Conservation (phyloP, 1,140 invertebrate genomes). For the Aphelinus certus region DNA sequence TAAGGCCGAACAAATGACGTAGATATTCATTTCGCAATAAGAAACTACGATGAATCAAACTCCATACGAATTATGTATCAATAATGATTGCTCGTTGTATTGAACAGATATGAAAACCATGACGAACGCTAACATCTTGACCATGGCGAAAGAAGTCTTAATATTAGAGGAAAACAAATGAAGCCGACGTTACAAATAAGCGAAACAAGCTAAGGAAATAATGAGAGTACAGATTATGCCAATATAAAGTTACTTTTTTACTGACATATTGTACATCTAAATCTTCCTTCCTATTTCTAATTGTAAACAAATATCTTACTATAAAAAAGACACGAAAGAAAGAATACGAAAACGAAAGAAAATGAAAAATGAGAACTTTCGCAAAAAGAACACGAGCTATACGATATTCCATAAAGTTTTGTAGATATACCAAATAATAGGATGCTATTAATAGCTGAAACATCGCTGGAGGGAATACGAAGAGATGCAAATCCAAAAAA, state of each 20-base stretch:
- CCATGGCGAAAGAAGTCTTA: neutral
- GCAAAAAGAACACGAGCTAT: slow-evolving; percentile 27
- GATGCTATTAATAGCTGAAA: slow-evolving; percentile 12
- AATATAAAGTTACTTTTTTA: slow-evolving; percentile 43
- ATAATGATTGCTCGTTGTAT: slow-evolving; percentile 12
- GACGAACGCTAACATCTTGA: slow-evolving; percentile 27
- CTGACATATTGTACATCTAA: slow-evolving; percentile 31
- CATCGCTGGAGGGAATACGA: neutral
- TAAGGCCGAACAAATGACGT: neutral
- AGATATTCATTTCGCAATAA: neutral
- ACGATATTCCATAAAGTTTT: slow-evolving; percentile 34
- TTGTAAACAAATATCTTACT: slow-evolving; percentile 27
- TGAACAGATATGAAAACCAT: neutral
- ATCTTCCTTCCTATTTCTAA: slow-evolving; percentile 34
- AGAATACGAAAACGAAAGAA: slow-evolving; percentile 2
- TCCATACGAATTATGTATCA: slow-evolving; percentile 23
- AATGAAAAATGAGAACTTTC: slow-evolving; percentile 19
- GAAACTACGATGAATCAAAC: slow-evolving; percentile 19
- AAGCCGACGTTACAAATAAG: neutral
- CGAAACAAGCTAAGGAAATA: slow-evolving; percentile 2
- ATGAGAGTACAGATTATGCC: slow-evolving; percentile 31
- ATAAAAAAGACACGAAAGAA: slow-evolving; percentile 12
- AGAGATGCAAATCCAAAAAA: slow-evolving; percentile 3
- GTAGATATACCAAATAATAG: slow-evolving; percentile 23
- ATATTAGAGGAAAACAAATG: neutral